These are phyloP conservation scores for Glossophaga mutica DNA, from an alignment of 2,797 vertebrate species.

Conservation along the genomic window DNA sequence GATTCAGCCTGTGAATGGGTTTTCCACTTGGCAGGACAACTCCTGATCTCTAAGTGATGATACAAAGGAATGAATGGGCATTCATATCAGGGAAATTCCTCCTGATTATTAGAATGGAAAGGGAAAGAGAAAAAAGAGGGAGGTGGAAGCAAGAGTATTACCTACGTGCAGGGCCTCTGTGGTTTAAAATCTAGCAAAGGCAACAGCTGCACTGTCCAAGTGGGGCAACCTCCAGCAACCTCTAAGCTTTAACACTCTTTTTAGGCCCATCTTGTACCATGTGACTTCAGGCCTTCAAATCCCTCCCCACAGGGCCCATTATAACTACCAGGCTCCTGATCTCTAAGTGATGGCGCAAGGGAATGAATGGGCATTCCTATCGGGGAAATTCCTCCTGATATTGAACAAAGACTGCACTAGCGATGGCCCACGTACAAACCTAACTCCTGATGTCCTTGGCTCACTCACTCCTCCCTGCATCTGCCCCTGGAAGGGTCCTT, in stretches of 20 bases:
- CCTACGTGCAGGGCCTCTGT: background rate
- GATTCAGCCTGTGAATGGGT: background rate
- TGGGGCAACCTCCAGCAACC: background rate
- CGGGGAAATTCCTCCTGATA: conserved; percentile 35
- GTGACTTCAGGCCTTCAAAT: background rate
- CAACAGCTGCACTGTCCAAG: background rate
- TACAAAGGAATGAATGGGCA: conserved; percentile 2
- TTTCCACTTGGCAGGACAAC: conserved; percentile 30
- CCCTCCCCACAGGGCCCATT: background rate
- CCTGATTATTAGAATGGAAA: conserved; percentile 43
- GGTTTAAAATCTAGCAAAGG: background rate
- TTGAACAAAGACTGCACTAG: background rate
- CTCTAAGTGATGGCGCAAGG: background rate
- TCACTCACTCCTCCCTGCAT: background rate
- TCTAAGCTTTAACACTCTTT: no score
- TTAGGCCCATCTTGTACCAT: background rate
- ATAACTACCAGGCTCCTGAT: background rate
- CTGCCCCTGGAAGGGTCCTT: background rate
- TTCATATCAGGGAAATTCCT: conserved; percentile 32
- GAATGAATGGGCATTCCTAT: background rate
- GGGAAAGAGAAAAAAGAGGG: background rate
- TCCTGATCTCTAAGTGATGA: background rate
- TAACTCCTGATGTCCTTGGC: background rate
- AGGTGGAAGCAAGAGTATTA: background rate
- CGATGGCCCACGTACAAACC: background rate